phyloP scores from a whole-genome alignment of 2,113 vertebrate genomes.

The Limanda limanda region DNA sequence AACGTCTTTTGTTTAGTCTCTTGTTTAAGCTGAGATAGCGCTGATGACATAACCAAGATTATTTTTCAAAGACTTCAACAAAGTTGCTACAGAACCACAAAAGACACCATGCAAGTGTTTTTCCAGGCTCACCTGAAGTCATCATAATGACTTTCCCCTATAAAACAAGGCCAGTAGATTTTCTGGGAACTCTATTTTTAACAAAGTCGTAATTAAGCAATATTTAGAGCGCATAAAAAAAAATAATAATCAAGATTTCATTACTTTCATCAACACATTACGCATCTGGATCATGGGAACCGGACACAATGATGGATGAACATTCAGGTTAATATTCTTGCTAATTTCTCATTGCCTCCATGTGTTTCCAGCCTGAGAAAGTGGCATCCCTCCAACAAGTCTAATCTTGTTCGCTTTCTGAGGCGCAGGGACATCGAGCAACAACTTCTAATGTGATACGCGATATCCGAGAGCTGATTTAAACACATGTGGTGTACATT shows the following conservation, averaged over 20 bases:
- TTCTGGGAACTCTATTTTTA: constrained; percentile 2
- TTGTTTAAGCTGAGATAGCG: background rate
- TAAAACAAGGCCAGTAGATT: constrained; percentile 6
- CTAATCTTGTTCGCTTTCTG: constrained; percentile 60
- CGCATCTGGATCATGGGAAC: constrained; percentile 41
- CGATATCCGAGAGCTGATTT: constrained; percentile 41
- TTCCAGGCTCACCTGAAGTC: background rate
- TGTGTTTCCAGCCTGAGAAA: constrained; percentile 72
- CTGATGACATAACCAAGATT: background rate
- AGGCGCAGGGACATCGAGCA: constrained; percentile 45
- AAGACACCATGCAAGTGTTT: background rate
- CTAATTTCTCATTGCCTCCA: constrained; percentile 65
- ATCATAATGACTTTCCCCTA: background rate
- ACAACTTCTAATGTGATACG: constrained; percentile 57
- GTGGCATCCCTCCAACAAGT: constrained; percentile 58
- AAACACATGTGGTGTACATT: constrained; percentile 62
- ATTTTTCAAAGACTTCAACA: background rate
- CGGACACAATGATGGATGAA: constrained; percentile 68
- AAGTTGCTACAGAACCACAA: background rate
- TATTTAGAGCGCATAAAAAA: background rate
- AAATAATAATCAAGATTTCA: constrained; percentile 12
- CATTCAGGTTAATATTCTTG: constrained; percentile 47
- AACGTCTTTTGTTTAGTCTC: background rate
- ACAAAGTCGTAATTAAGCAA: constrained; percentile 28
- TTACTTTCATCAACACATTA: constrained; percentile 63